phyloP scores from a whole-genome alignment of 2,888 invertebrate species.

The Drosophila lutescens region DNA sequence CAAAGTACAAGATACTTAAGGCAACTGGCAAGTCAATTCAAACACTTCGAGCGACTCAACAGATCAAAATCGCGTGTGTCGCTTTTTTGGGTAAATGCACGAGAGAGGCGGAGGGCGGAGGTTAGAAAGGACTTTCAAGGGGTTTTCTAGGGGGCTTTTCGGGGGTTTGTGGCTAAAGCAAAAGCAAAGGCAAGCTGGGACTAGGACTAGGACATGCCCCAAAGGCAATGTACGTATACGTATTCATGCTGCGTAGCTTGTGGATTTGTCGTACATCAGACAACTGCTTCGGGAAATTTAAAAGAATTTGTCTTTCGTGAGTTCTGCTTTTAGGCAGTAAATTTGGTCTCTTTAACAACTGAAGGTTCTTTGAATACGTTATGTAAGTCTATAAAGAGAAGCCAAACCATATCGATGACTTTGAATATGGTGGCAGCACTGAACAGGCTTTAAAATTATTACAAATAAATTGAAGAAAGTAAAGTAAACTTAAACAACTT shows the following conservation, averaged over 20 bases:
- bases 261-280: slow-evolving; percentile 11
- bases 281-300: slow-evolving; percentile 6
- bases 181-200: background rate
- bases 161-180: background rate
- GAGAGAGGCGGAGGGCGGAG: too few species aligned
- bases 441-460: background rate
- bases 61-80: slow-evolving; percentile 62
- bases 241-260: slow-evolving; percentile 13
- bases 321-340: background rate
- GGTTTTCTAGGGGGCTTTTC: background rate
- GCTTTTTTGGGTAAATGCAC: slow-evolving; percentile 4
- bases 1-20: slow-evolving; percentile 52
- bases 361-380: background rate
- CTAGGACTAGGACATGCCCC: slow-evolving; percentile 26
- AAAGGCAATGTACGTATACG: slow-evolving; percentile 17
- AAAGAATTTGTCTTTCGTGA: slow-evolving; percentile 1
- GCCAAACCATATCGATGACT: too few species aligned
- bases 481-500: background rate
- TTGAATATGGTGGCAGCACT: background rate
- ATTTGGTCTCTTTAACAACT: background rate
- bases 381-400: background rate
- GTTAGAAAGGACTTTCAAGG: background rate
- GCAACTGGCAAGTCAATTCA: slow-evolving; percentile 68
- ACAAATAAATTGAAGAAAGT: too few species aligned
- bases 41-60: slow-evolving; percentile 53